Conservation (phyloP, 2,113 vertebrate genomes). For the Xerus inauris region DNA sequence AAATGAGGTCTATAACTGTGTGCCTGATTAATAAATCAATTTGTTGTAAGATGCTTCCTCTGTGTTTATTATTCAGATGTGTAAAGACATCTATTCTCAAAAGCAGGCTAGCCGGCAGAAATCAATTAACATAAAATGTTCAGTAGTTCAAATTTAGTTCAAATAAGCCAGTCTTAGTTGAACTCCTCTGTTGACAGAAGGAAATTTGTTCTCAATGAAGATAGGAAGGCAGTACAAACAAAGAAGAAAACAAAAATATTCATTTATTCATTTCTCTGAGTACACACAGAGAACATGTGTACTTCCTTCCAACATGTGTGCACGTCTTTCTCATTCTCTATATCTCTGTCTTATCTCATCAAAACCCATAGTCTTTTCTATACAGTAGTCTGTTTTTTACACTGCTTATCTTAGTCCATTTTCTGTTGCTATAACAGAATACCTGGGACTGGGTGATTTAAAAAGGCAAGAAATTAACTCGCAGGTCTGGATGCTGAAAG, state of each 20-base stretch:
- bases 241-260: not conserved
- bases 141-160: not conserved
- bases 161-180: not conserved
- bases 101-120: not conserved
- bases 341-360: not conserved
- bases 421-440: not conserved
- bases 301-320: not conserved
- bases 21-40: constrained; percentile 35
- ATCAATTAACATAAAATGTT: not conserved
- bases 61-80: not conserved
- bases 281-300: no score
- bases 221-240: not conserved
- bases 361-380: not conserved
- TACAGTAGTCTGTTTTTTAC: not conserved
- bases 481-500: not conserved
- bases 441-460: not conserved
- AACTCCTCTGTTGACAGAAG: not conserved
- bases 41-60: not conserved
- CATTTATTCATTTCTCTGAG: not conserved
- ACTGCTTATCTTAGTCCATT: not conserved
- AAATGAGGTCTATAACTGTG: not conserved
- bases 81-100: not conserved
- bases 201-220: not conserved
- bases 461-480: not conserved
- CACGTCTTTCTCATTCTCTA: not conserved